A percentile compares a stretch with the other conserved stretches of the same genome.
Conservation (phyloP, 2,113 vertebrate species). For the Cyphomyrus discorhynchus region DNA sequence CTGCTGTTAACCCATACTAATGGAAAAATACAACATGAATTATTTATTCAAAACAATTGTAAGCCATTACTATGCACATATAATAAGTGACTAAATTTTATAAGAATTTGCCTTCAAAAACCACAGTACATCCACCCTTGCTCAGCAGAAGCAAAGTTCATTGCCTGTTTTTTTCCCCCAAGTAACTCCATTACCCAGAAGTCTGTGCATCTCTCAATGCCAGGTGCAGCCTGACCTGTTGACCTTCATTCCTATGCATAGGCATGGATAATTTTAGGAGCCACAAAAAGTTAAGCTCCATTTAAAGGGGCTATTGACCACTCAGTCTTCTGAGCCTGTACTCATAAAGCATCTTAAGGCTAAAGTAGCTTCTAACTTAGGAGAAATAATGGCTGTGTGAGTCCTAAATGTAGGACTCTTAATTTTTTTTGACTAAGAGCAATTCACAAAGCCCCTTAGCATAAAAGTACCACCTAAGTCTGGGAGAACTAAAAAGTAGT, state of each 20-base stretch:
- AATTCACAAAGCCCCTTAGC: too few relatives aligned
- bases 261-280: neutral
- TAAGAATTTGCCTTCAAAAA: neutral
- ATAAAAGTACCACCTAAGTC: too few relatives aligned
- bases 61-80: neutral
- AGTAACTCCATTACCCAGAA: neutral
- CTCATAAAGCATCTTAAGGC: too few relatives aligned
- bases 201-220: neutral
- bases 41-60: neutral
- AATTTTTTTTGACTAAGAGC: too few relatives aligned
- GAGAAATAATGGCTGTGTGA: too few relatives aligned
- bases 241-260: neutral
- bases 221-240: neutral
- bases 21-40: neutral
- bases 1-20: neutral
- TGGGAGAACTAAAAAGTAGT: too few relatives aligned
- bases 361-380: too few relatives aligned
- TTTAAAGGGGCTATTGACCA: neutral
- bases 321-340: neutral
- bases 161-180: neutral
- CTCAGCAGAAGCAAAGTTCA: neutral
- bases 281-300: neutral
- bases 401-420: too few relatives aligned
- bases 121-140: neutral
- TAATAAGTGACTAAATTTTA: neutral